A percentile compares a stretch with the other conserved stretches of the same genome.
phyloP scores from a whole-genome alignment of 2,888 invertebrate genomes.

The Philereme vetulata region DNA sequence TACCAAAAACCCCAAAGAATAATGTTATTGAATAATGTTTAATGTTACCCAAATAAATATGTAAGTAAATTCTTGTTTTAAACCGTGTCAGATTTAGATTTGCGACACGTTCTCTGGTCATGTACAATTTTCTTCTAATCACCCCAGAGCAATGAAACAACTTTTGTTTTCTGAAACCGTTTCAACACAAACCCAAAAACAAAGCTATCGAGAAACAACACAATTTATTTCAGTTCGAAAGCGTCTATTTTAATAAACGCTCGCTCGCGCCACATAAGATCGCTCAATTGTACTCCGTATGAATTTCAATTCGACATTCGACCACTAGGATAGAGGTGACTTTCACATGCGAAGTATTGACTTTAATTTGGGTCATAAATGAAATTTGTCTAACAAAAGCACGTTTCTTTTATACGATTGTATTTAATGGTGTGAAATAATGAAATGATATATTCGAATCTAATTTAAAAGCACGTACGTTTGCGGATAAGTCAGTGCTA shows the following conservation, averaged over 20 bases:
- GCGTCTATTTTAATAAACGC: constrained; percentile 20
- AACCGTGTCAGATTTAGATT: no score
- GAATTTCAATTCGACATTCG: constrained; percentile 28
- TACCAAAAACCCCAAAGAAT: no score
- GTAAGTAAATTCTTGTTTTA: no score
- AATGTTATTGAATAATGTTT: no score
- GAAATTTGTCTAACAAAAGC: constrained; percentile 21
- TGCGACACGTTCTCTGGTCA: no score
- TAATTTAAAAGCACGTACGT: constrained; percentile 28
- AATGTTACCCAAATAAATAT: no score
- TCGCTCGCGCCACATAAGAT: constrained; percentile 1
- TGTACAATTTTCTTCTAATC: no score
- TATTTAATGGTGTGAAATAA: no score
- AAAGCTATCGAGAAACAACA: constrained; percentile 22
- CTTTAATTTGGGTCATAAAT: constrained; percentile 25
- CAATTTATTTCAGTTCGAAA: constrained; percentile 28
- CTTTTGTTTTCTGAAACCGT: constrained; percentile 3
- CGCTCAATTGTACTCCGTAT: constrained; percentile 24
- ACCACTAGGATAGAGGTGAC: constrained; percentile 22
- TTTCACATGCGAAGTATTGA: constrained; percentile 13
- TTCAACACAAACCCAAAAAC: constrained; percentile 18
- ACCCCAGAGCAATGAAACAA: not conserved
- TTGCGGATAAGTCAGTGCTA: constrained; percentile 42
- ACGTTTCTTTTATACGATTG: not conserved
- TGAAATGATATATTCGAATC: no score